Evolutionary conservation across 2,113 vertebrate species (phyloP).

Genomic region (Oreochromis spilurus): DNA sequence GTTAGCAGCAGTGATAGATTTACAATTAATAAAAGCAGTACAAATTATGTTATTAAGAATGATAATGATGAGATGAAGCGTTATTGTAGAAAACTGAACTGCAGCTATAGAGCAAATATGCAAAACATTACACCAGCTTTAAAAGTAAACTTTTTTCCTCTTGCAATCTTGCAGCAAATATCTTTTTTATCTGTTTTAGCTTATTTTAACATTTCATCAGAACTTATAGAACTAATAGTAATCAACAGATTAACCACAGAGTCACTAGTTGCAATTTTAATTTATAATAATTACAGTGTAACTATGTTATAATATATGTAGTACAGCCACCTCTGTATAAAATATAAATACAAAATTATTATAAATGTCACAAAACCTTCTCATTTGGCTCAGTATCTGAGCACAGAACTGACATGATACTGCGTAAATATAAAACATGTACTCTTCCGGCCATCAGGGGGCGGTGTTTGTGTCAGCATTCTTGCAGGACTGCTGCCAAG

Average conservation of each 20-base stretch:
- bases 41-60: not conserved
- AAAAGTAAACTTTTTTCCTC: not conserved
- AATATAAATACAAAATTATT: not conserved
- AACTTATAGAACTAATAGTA: not conserved
- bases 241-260: not conserved
- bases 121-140: not conserved
- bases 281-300: not conserved
- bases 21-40: not conserved
- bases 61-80: not conserved
- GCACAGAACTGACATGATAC: not conserved
- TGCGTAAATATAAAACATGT: not conserved
- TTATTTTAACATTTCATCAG: not conserved
- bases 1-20: not conserved
- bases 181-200: not conserved
- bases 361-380: not conserved
- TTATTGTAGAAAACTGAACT: not conserved
- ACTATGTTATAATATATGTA: not conserved
- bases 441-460: conserved; percentile 33
- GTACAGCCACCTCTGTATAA: not conserved
- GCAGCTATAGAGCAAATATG: not conserved
- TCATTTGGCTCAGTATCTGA: not conserved
- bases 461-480: conserved; percentile 12
- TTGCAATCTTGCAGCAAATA: not conserved
- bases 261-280: not conserved
- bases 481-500: not conserved